Evolutionary conservation across 2,888 invertebrate genomes (phyloP), one percentile per base, ranked within the genome.

Genomic region (Protophormia terraenovae): DNA sequence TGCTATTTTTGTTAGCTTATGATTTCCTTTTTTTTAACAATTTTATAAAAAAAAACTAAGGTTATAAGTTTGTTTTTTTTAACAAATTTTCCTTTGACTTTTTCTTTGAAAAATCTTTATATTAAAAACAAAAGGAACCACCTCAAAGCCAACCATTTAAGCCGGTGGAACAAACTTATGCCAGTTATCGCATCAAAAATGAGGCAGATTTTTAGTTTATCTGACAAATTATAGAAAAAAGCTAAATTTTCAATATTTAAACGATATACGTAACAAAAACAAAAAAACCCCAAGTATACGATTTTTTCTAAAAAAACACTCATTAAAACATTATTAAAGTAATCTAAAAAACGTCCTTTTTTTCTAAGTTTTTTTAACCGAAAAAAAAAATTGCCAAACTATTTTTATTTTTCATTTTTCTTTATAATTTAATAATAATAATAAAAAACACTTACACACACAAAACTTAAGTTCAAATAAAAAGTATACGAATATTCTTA

Each of bases 391-490:
- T 81, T 86, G 84, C 86, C 86, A 87, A 87, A 84, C 82, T 82
- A 83, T 83, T 86, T 83, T 55, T 38, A 27, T 24, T 50, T 62
- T 16, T 10, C 14, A 24, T 29, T 85, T 76, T 83, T 84, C 64
- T 71, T 41, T 24, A 27, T 53, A 47, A 58, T 79, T 45, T 66
- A 66, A 58, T 69, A 84, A 85, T 84, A 86, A 85, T 83, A 32
- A 84, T 75, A 22, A 50, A n/a, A n/a, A 53, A 41, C 16, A 55
- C 19, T 53, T 50, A 38, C 27, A 41, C 38, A 64, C 62, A 88
- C 87, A 88, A 90, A 92, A 92, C 92, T 91, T 92, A 90, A 92
- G 93, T 93, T 93, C 92, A 93, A 93, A 93, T 92, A 90, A 91
- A 92, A 91, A 91, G 93, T 92, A 92, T 92, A 92, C 92, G 92